A percentile compares a stretch with the other conserved stretches of the same genome.
Evolutionary conservation across 2,797 vertebrate species (phyloP).

Genomic region (Anisognathus igniventris): DNA sequence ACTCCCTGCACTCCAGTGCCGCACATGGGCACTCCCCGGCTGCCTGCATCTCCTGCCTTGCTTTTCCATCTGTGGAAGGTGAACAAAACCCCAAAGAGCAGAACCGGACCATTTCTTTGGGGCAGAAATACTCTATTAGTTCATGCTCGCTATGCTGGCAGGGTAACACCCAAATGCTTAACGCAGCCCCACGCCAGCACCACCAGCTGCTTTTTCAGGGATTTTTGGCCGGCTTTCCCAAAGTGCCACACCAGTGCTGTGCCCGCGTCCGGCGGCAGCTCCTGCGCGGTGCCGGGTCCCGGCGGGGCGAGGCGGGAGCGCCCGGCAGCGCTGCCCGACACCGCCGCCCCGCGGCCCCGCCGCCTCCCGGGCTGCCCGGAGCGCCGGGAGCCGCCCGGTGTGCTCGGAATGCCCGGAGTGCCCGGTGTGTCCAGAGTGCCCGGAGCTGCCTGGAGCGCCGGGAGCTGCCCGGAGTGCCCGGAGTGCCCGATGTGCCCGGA

Average conservation of each 20-base stretch:
- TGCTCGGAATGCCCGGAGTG: background rate
- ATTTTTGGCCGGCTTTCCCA: background rate
- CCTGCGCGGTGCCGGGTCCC: background rate
- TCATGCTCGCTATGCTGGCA: background rate
- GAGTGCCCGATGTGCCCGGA: background rate
- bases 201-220: background rate
- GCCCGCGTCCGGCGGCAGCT: background rate
- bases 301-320: background rate
- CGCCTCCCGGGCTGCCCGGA: background rate
- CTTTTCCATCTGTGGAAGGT: background rate
- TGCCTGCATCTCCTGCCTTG: background rate
- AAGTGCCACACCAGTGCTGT: fast-evolving
- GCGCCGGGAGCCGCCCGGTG: background rate
- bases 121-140: background rate
- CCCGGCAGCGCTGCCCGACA: conserved; percentile 11
- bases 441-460: too few relatives aligned
- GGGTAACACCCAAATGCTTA: background rate
- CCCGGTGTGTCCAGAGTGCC: too few relatives aligned
- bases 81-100: background rate
- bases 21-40: background rate
- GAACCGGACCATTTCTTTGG: background rate
- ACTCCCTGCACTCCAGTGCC: background rate
- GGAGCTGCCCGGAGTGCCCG: too few relatives aligned
- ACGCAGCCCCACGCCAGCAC: background rate
- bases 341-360: conserved; percentile 20